phyloP scores from a whole-genome alignment of 2,113 vertebrate species.

The Arizona elegans region DNA sequence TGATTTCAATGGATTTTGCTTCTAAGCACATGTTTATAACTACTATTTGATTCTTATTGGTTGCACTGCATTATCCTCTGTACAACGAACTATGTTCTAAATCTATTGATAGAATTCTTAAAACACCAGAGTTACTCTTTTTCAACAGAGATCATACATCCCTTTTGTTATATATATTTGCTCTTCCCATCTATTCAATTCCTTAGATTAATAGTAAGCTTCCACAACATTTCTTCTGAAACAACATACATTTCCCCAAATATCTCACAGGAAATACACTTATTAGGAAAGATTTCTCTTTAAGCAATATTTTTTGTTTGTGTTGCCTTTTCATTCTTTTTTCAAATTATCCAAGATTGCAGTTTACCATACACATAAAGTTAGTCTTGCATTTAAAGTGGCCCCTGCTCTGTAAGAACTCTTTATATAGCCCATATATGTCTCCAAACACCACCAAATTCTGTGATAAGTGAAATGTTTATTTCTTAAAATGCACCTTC shows the following conservation, averaged over 20 bases:
- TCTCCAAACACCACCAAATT: neutral
- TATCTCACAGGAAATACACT: neutral
- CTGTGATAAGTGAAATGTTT: slow-evolving; percentile 28
- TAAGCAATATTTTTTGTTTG: neutral
- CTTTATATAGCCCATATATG: slow-evolving; percentile 6
- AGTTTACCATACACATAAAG: neutral
- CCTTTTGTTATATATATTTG: neutral
- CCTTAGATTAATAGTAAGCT: neutral
- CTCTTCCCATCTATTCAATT: neutral
- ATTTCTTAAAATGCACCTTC: slow-evolving; percentile 29
- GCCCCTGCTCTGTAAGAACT: neutral
- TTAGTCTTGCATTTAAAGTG: neutral
- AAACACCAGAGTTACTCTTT: neutral
- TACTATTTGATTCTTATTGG: neutral
- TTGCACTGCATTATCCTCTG: neutral
- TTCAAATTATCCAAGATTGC: neutral
- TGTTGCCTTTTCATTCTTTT: neutral
- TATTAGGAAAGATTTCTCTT: neutral
- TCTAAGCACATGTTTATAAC: neutral
- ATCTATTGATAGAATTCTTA: neutral
- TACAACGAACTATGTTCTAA: neutral
- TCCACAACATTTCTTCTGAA: neutral
- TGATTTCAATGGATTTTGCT: neutral
- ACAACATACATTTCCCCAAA: neutral
- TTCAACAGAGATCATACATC: neutral